These are phyloP conservation scores for Oreochromis spilurus DNA, from an alignment of 2,113 vertebrate species.

Conservation along the genomic window DNA sequence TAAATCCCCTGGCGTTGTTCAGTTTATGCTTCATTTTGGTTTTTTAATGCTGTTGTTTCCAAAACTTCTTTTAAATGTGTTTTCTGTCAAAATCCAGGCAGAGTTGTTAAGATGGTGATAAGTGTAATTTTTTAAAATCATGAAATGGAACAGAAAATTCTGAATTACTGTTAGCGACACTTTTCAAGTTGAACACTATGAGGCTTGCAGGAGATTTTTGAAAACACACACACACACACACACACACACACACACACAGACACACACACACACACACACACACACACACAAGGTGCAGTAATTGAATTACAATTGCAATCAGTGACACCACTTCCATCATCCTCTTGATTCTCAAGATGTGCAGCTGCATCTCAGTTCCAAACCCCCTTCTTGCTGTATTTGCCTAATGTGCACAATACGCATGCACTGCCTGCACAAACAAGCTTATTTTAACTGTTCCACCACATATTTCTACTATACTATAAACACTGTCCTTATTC, in stretches of 20 bases:
- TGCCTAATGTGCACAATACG: not conserved
- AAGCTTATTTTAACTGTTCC: conserved; percentile 40
- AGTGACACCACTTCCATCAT: not conserved
- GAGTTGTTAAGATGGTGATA: not conserved
- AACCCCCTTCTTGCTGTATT: not conserved
- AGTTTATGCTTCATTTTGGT: not conserved
- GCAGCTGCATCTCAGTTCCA: not conserved
- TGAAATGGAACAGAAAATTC: not conserved
- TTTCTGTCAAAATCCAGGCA: not conserved
- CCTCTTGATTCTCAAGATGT: not conserved
- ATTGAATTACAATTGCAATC: not conserved
- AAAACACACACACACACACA: not conserved
- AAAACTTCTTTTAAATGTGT: not conserved
- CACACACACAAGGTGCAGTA: not conserved
- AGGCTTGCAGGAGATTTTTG: not conserved
- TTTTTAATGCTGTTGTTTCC: not conserved
- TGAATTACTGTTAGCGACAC: not conserved
- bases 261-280: not conserved
- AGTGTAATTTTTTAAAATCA: not conserved
- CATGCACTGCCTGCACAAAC: conserved; percentile 18
- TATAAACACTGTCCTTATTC: conserved; percentile 21
- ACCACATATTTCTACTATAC: conserved; percentile 39
- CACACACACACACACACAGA: not conserved
- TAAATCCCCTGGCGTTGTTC: not conserved
- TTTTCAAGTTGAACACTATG: not conserved